Evolutionary conservation across 1,140 invertebrate genomes (phyloP), one percentile per base, ranked within the genome.

Genomic region (Heliothis subflexa): DNA sequence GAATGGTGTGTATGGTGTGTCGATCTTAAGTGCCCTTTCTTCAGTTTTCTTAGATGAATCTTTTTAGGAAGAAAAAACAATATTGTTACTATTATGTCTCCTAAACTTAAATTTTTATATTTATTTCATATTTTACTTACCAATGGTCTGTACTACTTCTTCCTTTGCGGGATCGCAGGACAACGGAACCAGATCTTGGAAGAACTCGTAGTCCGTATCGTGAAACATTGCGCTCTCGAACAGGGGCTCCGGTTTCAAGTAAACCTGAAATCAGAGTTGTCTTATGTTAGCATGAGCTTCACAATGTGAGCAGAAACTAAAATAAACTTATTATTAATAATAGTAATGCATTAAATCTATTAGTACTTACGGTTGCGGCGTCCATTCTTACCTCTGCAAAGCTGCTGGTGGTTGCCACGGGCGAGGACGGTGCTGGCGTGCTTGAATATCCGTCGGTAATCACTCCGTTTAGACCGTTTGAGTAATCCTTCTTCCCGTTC

Each of bases 171-270:
- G 91, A 86, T 79, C 86, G 84, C 81, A 88, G 90, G 87, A 93
- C 93, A 88, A 94, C 79, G 86, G 87, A 81, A 86, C 88, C 88
- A 94, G 90, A 86, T 93, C 93, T 92, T 93, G 91, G 91, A 93
- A 93, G 91, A 92, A 92, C 86, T 93, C 93, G 88, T 80, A 91
- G 85, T 93, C 92, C 88, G 89, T 81, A 78, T 92, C 89, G 88
- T 91, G 88, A 84, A 89, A 88, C 93, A 94, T 93, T 83, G 85
- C 88, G 86, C 83, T 88, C 83, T 87, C 87, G 87, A 84, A 89
- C 80, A 87, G 72, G 64, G 87, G 89, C 83, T 93, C 93, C 89
- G 86, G 73, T 91, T 93, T 94, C 87, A 93, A 86, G 87, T 81
- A 93, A 79, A 88, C 91, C 93, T 94, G 91, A 88, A 94, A 92